A percentile compares a stretch with the other conserved stretches of the same genome.
phyloP scores from a whole-genome alignment of 2,888 invertebrate species.

The Acronicta psi region DNA sequence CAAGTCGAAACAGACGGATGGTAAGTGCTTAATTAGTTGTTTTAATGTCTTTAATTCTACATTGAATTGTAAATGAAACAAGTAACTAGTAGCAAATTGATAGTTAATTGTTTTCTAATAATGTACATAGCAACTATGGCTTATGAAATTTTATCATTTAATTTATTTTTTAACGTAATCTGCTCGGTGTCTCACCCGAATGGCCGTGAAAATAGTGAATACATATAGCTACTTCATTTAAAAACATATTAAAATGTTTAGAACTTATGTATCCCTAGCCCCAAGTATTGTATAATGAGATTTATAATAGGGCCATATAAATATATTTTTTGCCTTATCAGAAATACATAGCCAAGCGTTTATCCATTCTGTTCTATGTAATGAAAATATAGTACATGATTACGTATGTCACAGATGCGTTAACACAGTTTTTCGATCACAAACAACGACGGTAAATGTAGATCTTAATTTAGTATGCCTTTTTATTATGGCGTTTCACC shows the following conservation, averaged over 20 bases:
- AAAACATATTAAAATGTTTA: conserved; percentile 7
- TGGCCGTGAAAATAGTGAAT: background rate
- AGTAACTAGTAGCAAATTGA: conserved; percentile 30
- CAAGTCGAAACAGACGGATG: background rate
- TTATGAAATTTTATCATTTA: conserved; percentile 5
- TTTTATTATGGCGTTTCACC: too few species aligned
- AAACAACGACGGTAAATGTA: background rate
- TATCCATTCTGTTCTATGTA: conserved; percentile 14
- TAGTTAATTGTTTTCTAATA: conserved; percentile 26
- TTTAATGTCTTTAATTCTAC: background rate
- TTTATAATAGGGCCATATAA: conserved; percentile 37
- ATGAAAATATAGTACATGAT: conserved; percentile 4
- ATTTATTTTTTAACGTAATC: conserved; percentile 15
- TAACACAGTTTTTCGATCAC: conserved; percentile 20
- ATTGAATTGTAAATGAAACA: conserved; percentile 1
- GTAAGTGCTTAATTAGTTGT: background rate
- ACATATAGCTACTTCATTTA: conserved; percentile 24
- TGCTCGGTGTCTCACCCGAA: conserved; percentile 4
- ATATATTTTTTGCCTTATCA: conserved; percentile 12
- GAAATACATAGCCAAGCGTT: background rate
- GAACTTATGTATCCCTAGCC: conserved; percentile 24
- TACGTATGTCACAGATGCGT: conserved; percentile 27
- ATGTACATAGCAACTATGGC: conserved; percentile 36
- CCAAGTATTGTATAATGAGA: conserved; percentile 18
- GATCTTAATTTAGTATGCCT: background rate